Percentiles rank a stretch among this genome's conserved stretches.
Evolutionary conservation across 2,888 invertebrate species (phyloP).

Genomic region (Cecidostiba fungosa): DNA sequence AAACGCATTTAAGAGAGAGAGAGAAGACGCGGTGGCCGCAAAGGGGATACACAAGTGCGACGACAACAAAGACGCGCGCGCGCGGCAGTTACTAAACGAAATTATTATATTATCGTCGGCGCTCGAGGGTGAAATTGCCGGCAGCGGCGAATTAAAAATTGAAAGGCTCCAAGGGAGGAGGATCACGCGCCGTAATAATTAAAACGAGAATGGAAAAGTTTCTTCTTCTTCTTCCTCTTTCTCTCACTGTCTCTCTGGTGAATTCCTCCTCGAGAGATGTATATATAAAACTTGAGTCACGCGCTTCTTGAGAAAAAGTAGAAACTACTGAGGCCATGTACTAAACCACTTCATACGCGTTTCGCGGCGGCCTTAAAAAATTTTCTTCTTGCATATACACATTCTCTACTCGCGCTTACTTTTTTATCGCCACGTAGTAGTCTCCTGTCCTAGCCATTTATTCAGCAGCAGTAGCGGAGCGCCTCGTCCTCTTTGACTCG

Average conservation of each 20-base stretch:
- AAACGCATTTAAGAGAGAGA: neutral
- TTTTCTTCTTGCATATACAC: neutral
- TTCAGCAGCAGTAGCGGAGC: neutral
- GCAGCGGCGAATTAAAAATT: constrained; percentile 6
- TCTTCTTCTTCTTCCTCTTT: neutral
- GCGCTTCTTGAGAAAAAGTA: neutral
- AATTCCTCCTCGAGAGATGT: neutral
- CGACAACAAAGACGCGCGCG: constrained; percentile 21
- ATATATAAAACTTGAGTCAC: neutral
- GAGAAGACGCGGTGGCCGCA: neutral
- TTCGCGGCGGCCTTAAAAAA: neutral
- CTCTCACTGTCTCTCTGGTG: neutral
- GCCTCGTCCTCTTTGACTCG: constrained; percentile 27
- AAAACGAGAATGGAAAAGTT: neutral
- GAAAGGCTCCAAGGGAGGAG: neutral
- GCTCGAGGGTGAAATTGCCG: constrained; percentile 46
- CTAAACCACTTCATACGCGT: constrained; percentile 5
- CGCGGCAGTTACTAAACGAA: constrained; percentile 41
- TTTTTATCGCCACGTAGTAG: neutral
- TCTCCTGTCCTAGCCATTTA: neutral
- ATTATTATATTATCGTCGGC: constrained; percentile 33
- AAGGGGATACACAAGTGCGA: constrained; percentile 11
- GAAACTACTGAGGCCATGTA: neutral
- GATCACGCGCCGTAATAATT: neutral
- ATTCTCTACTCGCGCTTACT: neutral